Conservation (phyloP, 2,797 vertebrate species). For the Phataginus tetradactyla region DNA sequence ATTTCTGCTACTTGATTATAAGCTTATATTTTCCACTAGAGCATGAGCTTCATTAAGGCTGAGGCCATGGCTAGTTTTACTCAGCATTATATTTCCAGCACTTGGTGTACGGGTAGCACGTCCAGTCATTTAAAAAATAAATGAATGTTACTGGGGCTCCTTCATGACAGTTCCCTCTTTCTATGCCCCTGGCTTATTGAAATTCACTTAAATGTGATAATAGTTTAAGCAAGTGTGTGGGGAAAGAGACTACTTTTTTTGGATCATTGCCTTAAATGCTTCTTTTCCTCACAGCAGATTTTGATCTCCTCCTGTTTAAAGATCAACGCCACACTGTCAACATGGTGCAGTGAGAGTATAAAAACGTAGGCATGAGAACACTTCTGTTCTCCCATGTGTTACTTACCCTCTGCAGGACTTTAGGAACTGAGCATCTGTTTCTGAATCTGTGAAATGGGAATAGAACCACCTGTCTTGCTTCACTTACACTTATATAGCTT, state of each 20-base stretch:
- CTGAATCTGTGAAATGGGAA: background rate
- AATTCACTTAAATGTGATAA: background rate
- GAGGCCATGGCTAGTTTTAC: background rate
- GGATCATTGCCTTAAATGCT: background rate
- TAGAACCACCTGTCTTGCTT: background rate
- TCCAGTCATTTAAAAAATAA: background rate
- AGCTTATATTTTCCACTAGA: background rate
- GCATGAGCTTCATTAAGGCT: background rate
- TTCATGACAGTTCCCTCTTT: background rate
- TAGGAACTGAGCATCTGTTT: background rate
- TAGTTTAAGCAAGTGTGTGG: background rate
- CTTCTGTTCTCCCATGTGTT: slow-evolving; percentile 36
- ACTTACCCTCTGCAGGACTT: background rate
- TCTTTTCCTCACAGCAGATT: slow-evolving; percentile 2
- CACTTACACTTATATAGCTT: too few species aligned
- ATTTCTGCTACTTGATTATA: background rate
- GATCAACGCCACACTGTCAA: background rate
- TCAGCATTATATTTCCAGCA: background rate
- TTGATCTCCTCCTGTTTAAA: background rate
- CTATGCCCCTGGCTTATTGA: background rate
- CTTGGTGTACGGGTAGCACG: background rate
- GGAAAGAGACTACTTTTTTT: background rate
- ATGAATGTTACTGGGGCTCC: background rate
- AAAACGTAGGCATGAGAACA: background rate
- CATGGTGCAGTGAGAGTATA: background rate